Conservation (phyloP, 2,113 vertebrate genomes). For the Ochotona princeps region DNA sequence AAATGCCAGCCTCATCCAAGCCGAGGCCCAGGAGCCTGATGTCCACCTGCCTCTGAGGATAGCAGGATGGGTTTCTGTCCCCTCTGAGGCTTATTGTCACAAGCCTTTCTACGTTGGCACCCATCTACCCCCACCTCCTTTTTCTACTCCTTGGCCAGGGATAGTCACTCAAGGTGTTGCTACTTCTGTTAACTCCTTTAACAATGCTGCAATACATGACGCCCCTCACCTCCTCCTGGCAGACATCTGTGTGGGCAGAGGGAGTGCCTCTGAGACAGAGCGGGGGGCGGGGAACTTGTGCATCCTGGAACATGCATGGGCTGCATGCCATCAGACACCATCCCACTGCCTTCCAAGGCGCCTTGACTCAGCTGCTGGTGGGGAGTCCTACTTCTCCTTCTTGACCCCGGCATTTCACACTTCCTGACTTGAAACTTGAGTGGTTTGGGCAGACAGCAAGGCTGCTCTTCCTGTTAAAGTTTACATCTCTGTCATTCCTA, state of each 20-base stretch:
- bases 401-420: background rate
- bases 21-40: background rate
- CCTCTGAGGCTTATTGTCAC: background rate
- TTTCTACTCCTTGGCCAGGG: background rate
- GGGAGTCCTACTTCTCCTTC: background rate
- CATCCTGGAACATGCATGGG: no score
- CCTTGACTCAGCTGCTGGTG: background rate
- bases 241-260: background rate
- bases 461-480: background rate
- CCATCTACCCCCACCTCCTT: accelerated
- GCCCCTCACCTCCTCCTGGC: background rate
- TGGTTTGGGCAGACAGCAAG: background rate
- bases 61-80: no score
- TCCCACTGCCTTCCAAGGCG: background rate
- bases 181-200: background rate
- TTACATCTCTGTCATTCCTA: background rate
- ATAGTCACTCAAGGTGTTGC: background rate
- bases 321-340: background rate
- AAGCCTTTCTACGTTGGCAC: background rate
- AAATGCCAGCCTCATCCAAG: background rate
- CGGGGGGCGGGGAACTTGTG: no score
- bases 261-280: background rate
- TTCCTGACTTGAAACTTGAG: background rate
- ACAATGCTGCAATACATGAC: background rate
- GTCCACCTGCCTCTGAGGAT: background rate